A percentile compares a stretch with the other conserved stretches of the same genome.
Conservation (phyloP, 1,140 invertebrate genomes). For the Sitobion miscanthi region DNA sequence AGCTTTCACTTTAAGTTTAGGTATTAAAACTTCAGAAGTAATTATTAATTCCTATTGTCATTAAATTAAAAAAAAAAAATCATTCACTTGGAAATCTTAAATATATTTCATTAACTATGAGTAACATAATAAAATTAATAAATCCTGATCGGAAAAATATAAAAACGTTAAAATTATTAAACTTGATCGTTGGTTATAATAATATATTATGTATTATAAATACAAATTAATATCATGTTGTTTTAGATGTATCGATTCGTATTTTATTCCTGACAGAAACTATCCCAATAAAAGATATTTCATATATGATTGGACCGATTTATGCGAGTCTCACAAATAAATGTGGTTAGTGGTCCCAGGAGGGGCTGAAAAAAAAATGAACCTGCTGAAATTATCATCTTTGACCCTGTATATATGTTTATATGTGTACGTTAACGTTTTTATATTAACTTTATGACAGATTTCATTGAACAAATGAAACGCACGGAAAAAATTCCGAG, state of each 20-base stretch:
- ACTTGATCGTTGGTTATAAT: neutral
- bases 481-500: neutral
- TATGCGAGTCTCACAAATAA: neutral
- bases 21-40: neutral
- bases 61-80: neutral
- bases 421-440: neutral
- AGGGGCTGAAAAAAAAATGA: neutral
- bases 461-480: neutral
- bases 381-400: neutral
- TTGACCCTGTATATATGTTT: neutral
- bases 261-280: neutral
- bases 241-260: neutral
- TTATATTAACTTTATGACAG: slow-evolving; percentile 25
- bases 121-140: neutral
- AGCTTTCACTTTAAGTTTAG: neutral
- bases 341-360: neutral
- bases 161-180: neutral
- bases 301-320: neutral
- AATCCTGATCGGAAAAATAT: neutral
- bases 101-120: neutral
- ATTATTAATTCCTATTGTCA: neutral
- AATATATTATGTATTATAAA: neutral
- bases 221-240: neutral
- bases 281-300: neutral
- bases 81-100: neutral